These are phyloP conservation scores for Alosa alosa DNA, from an alignment of 2,113 vertebrate genomes.

Conservation along the genomic window DNA sequence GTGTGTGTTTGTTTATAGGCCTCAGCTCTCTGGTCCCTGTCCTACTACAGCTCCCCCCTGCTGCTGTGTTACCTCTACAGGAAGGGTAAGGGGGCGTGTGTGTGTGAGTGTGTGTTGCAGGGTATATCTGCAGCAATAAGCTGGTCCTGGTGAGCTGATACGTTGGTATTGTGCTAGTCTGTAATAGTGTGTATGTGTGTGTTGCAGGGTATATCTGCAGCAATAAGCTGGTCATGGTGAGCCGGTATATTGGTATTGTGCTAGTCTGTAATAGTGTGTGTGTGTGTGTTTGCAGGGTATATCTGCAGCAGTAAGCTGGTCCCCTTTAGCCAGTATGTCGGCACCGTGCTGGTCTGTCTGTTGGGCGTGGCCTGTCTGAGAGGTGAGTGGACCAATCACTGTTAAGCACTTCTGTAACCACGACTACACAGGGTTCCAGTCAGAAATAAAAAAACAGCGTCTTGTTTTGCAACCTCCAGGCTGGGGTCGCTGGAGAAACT, in stretches of 20 bases:
- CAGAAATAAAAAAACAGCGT: no score
- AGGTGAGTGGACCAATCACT: constrained; percentile 69
- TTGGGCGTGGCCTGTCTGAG: constrained; percentile 84
- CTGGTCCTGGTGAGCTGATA: no score
- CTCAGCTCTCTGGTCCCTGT: constrained; percentile 84
- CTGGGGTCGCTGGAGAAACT: constrained; percentile 84
- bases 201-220: no score
- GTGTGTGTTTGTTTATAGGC: constrained; percentile 69
- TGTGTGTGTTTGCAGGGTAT: constrained; percentile 65
- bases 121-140: no score
- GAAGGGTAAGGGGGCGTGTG: constrained; percentile 78
- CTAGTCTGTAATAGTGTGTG: no score
- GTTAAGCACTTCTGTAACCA: background rate
- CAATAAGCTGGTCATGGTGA: no score
- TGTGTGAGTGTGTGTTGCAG: no score
- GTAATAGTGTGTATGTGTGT: no score
- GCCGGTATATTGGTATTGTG: no score
- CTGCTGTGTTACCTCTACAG: constrained; percentile 86
- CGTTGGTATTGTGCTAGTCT: no score
- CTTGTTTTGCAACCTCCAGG: no score
- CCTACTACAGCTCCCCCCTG: constrained; percentile 87
- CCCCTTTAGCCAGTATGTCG: constrained; percentile 81
- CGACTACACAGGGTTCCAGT: background rate
- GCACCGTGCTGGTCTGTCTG: constrained; percentile 79
- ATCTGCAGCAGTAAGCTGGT: constrained; percentile 83